These are phyloP conservation scores for Hemithea aestivaria DNA, from an alignment of 2,888 invertebrate species.

Conservation along the genomic window DNA sequence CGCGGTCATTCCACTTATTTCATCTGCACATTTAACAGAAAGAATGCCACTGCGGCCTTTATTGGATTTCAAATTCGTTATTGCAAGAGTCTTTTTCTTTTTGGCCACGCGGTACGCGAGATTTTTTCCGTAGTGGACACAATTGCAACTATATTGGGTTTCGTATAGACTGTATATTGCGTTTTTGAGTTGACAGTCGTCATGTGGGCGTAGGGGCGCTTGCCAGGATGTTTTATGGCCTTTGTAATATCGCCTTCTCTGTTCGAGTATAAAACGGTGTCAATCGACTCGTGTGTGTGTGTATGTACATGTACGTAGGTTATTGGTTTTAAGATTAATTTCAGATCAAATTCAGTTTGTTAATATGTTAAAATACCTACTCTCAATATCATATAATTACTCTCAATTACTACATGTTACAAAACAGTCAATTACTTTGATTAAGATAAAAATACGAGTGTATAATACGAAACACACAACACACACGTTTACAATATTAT, in stretches of 20 bases:
- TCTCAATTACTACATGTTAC: too few relatives aligned
- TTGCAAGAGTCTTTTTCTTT: constrained; percentile 63
- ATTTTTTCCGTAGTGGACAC: constrained; percentile 55
- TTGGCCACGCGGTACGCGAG: constrained; percentile 40
- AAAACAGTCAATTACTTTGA: too few relatives aligned
- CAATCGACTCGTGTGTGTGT: too few relatives aligned
- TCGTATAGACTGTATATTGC: constrained; percentile 47
- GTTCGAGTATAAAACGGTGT: constrained; percentile 1
- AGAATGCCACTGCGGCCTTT: constrained; percentile 40
- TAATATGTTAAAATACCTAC: too few relatives aligned
- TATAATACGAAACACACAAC: too few relatives aligned
- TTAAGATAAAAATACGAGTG: too few relatives aligned
- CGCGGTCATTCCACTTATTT: constrained; percentile 10
- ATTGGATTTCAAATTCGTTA: constrained; percentile 72
- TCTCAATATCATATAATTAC: too few relatives aligned
- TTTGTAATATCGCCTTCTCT: constrained; percentile 44
- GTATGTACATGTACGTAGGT: too few relatives aligned
- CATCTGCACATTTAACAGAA: constrained; percentile 16
- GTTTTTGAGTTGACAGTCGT: constrained; percentile 56
- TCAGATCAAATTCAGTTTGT: too few relatives aligned
- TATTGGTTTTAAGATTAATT: too few relatives aligned
- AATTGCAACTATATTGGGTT: constrained; percentile 49
- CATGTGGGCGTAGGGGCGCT: constrained; percentile 32
- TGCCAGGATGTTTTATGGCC: constrained; percentile 51
- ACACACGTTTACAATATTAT: too few relatives aligned